Conservation (phyloP, 2,797 vertebrate species). For the Choloepus didactylus region DNA sequence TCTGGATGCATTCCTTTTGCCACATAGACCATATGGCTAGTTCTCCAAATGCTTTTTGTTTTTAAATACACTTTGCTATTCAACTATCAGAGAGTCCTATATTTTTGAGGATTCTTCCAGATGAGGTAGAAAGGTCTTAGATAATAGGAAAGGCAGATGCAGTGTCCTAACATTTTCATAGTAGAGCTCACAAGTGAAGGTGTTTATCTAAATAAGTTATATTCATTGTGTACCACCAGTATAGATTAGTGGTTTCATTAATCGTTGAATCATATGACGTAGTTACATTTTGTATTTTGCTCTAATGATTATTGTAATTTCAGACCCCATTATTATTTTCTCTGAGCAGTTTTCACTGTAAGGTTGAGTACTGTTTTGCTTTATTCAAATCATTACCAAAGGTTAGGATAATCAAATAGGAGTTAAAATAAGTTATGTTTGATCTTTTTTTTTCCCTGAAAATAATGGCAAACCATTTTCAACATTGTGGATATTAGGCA, state of each 20-base stretch:
- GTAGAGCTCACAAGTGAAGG: conserved; percentile 66
- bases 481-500: conserved; percentile 73
- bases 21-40: conserved; percentile 32
- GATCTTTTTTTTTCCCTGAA: conserved; percentile 61
- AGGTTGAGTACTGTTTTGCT: conserved; percentile 48
- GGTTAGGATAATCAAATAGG: conserved; percentile 62
- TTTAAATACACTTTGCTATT: conserved; percentile 61
- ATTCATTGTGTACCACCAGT: conserved; percentile 52
- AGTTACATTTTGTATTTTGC: conserved; percentile 68
- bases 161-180: conserved; percentile 67
- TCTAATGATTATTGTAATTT: conserved; percentile 71
- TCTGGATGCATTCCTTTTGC: conserved; percentile 60
- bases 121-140: conserved; percentile 66
- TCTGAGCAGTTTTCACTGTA: conserved; percentile 51
- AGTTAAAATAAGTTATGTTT: conserved; percentile 62
- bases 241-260: conserved; percentile 66
- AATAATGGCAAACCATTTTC: conserved; percentile 74
- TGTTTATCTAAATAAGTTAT: conserved; percentile 60
- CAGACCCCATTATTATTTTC: conserved; percentile 66
- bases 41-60: conserved; percentile 55
- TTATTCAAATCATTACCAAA: conserved; percentile 62
- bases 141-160: conserved; percentile 59
- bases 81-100: conserved; percentile 8
- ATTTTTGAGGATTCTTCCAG: conserved; percentile 66
- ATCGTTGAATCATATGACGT: conserved; percentile 60